Percentiles rank a stretch among this genome's conserved stretches.
Conservation (phyloP, 2,113 vertebrate genomes). For the Poeciliopsis prolifica region DNA sequence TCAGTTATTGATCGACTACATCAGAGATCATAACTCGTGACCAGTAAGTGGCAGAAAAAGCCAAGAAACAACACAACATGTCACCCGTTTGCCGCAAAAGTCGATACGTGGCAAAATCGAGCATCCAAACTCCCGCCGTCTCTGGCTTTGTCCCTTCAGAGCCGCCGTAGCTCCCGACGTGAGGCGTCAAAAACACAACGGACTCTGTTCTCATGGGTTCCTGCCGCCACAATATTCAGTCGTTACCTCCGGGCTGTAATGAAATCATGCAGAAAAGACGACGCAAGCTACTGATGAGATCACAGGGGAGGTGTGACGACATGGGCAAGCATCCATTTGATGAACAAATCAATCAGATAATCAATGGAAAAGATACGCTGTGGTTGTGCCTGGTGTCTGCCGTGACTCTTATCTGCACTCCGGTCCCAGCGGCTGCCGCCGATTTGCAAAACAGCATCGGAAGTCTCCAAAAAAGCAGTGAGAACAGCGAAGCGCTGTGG, state of each 20-base stretch:
- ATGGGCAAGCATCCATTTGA: background rate
- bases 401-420: background rate
- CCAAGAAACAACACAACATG: background rate
- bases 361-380: background rate
- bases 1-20: background rate
- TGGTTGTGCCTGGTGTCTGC: background rate
- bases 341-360: background rate
- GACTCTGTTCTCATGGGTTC: background rate
- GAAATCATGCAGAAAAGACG: slow-evolving; percentile 17
- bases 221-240: slow-evolving; percentile 1
- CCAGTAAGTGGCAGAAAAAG: background rate
- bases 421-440: background rate
- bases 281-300: slow-evolving; percentile 1
- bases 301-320: background rate
- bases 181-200: background rate
- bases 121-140: background rate
- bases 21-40: background rate
- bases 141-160: background rate
- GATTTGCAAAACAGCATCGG: background rate
- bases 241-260: slow-evolving; percentile 38
- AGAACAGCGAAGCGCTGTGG: no score
- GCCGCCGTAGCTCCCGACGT: background rate
- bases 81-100: background rate
- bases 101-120: background rate
- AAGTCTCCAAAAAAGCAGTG: background rate